Evolutionary conservation across 2,888 invertebrate genomes (phyloP).

Genomic region (Synanthedon andrenaeformis): DNA sequence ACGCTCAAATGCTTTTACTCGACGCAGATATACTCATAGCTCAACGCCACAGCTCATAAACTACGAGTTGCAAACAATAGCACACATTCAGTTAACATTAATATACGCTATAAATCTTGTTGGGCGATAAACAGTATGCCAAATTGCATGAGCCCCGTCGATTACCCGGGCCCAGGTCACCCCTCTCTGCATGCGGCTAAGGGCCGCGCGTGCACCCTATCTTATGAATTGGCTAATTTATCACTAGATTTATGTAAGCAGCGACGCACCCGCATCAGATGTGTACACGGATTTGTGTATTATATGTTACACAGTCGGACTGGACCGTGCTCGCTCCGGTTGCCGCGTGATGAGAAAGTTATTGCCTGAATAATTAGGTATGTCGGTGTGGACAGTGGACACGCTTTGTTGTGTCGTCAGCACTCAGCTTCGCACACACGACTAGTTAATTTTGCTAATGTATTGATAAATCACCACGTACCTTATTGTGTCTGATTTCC

Average conservation of each 20-base stretch:
- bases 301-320: constrained; percentile 3
- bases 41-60: constrained; percentile 20
- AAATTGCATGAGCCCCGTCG: constrained; percentile 31
- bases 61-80: constrained; percentile 16
- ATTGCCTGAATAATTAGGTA: constrained; percentile 19
- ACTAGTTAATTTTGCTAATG: constrained; percentile 29
- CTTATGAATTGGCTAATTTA: constrained; percentile 55
- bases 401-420: constrained; percentile 21
- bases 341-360: constrained; percentile 20
- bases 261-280: constrained; percentile 43
- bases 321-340: constrained; percentile 1
- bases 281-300: constrained; percentile 13
- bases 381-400: constrained; percentile 23
- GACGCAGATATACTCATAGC: not conserved
- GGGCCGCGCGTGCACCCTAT: constrained; percentile 37
- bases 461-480: constrained; percentile 13
- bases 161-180: constrained; percentile 31
- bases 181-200: constrained; percentile 27
- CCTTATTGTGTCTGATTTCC: no score
- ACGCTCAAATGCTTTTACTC: constrained; percentile 2
- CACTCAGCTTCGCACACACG: not conserved
- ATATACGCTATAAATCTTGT: constrained; percentile 13
- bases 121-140: constrained; percentile 23
- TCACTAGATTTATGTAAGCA: constrained; percentile 47
- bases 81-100: constrained; percentile 20